Conservation (phyloP, 2,888 invertebrate species). For the Lithophane semibrunnea region DNA sequence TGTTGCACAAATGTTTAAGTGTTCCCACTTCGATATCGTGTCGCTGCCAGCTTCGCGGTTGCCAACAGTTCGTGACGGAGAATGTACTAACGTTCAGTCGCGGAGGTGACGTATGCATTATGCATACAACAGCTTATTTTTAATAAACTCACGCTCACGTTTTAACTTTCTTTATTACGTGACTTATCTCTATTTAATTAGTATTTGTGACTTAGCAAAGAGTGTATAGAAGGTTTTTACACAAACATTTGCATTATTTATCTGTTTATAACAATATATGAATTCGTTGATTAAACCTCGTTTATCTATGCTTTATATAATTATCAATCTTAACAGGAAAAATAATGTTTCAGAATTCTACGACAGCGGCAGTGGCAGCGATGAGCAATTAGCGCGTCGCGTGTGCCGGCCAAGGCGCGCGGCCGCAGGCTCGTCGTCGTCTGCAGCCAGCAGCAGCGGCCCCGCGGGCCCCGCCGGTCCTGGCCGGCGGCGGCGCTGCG, state of each 20-base stretch:
- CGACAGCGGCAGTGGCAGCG: conserved; percentile 85
- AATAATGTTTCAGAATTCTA: conserved; percentile 79
- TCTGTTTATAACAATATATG: not conserved
- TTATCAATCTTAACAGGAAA: conserved; percentile 11
- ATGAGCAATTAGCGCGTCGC: conserved; percentile 78
- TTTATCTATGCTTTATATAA: not conserved
- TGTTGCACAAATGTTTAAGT: conserved; percentile 79
- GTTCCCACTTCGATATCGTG: conserved; percentile 71
- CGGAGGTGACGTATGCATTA: conserved; percentile 45
- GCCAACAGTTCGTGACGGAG: conserved; percentile 72
- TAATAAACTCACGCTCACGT: conserved; percentile 34
- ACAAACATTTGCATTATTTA: not conserved
- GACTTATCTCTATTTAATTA: conserved; percentile 36
- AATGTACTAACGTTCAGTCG: conserved; percentile 47
- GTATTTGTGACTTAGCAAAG: conserved; percentile 3
- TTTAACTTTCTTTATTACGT: conserved; percentile 43
- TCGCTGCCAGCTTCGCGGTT: conserved; percentile 66
- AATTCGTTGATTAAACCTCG: not conserved
- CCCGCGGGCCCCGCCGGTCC: conserved; percentile 78
- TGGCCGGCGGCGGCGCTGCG: conserved; percentile 93
- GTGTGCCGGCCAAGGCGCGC: conserved; percentile 78
- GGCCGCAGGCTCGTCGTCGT: conserved; percentile 79
- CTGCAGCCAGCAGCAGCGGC: conserved; percentile 73
- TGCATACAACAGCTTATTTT: conserved; percentile 37
- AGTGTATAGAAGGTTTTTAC: not conserved